Percentiles rank a stretch among this genome's conserved stretches.
Evolutionary conservation across 2,888 invertebrate species (phyloP).

Genomic region (Napeogenes sylphis): DNA sequence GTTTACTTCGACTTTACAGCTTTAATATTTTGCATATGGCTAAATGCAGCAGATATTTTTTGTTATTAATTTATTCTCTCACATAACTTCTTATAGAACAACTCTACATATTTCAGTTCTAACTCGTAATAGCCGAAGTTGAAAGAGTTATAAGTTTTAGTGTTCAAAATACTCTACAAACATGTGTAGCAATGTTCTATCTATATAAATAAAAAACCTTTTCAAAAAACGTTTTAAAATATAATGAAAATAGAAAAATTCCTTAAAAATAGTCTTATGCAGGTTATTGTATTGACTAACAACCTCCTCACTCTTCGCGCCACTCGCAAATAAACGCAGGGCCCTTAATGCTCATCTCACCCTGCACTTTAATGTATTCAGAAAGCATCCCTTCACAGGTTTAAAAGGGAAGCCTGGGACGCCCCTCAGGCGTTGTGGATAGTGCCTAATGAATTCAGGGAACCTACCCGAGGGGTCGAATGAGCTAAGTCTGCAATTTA

Average conservation of each 20-base stretch:
- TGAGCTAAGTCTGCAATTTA: conserved; percentile 41
- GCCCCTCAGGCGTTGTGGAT: conserved; percentile 43
- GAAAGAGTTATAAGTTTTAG: no score
- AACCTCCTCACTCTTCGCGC: conserved; percentile 21
- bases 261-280: conserved; percentile 2
- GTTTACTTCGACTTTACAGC: no score
- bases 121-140: no score
- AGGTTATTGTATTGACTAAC: conserved; percentile 12
- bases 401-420: conserved; percentile 42
- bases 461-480: conserved; percentile 38
- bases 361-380: conserved; percentile 47
- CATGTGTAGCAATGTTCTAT: no score
- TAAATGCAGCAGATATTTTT: no score
- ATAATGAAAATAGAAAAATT: background rate
- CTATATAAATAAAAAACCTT: no score
- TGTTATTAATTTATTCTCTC: no score
- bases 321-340: conserved; percentile 29
- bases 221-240: no score
- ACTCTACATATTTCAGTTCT: no score
- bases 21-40: no score
- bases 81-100: no score
- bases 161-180: no score
- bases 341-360: conserved; percentile 27
- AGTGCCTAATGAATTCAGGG: conserved; percentile 49
- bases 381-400: conserved; percentile 37